phyloP scores from a whole-genome alignment of 2,797 vertebrate species.

The Mormyrops attenuatus region DNA sequence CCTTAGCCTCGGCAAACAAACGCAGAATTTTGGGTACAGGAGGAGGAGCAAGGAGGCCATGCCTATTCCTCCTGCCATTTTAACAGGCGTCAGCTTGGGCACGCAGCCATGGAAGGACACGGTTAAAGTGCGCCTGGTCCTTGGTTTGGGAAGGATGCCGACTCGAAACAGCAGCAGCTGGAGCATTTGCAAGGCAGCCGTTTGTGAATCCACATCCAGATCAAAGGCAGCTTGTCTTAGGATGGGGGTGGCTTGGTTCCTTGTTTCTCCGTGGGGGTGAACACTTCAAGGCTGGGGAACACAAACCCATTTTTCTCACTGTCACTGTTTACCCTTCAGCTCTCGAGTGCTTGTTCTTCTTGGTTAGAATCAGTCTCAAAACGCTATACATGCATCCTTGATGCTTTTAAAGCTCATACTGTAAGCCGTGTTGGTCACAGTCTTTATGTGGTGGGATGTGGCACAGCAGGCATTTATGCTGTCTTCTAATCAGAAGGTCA shows the following conservation, averaged over 20 bases:
- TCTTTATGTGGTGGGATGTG: neutral
- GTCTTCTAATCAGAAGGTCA: neutral
- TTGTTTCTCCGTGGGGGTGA: constrained; percentile 36
- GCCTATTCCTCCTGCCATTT: constrained; percentile 19
- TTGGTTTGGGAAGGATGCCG: constrained; percentile 48
- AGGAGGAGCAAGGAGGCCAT: neutral
- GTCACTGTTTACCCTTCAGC: constrained; percentile 67
- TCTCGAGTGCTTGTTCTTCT: constrained; percentile 56
- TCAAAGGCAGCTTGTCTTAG: constrained; percentile 58
- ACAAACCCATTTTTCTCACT: constrained; percentile 45
- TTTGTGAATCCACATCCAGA: constrained; percentile 66
- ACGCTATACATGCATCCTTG: constrained; percentile 36
- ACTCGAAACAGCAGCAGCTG: constrained; percentile 72
- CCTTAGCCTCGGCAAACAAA: neutral
- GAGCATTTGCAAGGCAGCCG: constrained; percentile 65
- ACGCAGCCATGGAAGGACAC: constrained; percentile 45
- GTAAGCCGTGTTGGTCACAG: neutral
- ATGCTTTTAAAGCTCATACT: neutral
- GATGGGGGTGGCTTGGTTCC: constrained; percentile 8
- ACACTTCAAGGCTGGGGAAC: constrained; percentile 37
- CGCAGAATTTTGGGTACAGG: neutral
- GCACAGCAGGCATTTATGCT: neutral
- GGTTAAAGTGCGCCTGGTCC: constrained; percentile 55
- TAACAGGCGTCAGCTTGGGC: constrained; percentile 50
- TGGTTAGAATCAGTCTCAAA: constrained; percentile 41